These are phyloP conservation scores for Parotocinclus haroldoi DNA, from an alignment of 2,797 vertebrate genomes.

Conservation along the genomic window DNA sequence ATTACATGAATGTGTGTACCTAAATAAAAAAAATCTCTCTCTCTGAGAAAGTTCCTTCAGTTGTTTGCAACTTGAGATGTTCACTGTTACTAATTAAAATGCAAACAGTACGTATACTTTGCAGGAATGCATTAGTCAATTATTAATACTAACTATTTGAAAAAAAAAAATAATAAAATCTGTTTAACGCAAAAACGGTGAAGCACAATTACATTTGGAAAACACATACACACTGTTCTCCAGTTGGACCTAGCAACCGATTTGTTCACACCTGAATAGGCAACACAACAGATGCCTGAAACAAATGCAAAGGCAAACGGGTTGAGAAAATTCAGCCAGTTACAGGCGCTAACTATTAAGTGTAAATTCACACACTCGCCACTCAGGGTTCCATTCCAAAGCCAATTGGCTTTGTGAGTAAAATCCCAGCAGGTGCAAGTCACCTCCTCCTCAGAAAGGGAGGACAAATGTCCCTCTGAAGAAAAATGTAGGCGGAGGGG, in stretches of 20 bases:
- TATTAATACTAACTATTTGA: no score
- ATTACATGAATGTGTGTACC: no score
- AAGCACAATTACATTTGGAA: no score
- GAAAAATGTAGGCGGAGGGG: conserved; percentile 50
- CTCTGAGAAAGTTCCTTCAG: no score
- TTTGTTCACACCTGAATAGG: not conserved
- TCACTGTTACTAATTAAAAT: no score
- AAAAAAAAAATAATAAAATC: no score
- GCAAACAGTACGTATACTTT: no score
- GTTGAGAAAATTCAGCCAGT: conserved; percentile 58
- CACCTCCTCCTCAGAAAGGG: conserved; percentile 28
- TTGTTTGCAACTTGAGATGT: no score
- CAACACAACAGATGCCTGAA: not conserved
- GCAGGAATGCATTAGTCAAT: no score
- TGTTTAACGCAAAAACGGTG: no score
- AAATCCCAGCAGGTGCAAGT: conserved; percentile 37
- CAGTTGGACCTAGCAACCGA: not conserved
- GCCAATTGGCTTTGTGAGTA: conserved; percentile 45
- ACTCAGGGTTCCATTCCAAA: conserved; percentile 65
- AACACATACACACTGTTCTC: no score
- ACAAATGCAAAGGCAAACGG: conserved; percentile 23
- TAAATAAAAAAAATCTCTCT: no score
- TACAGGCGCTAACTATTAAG: conserved; percentile 72
- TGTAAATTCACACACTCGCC: conserved; percentile 65
- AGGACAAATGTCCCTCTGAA: conserved; percentile 40